Base-by-base conservation (phyloP, 1,140 invertebrate species). In the Plodia interpunctella region DNA sequence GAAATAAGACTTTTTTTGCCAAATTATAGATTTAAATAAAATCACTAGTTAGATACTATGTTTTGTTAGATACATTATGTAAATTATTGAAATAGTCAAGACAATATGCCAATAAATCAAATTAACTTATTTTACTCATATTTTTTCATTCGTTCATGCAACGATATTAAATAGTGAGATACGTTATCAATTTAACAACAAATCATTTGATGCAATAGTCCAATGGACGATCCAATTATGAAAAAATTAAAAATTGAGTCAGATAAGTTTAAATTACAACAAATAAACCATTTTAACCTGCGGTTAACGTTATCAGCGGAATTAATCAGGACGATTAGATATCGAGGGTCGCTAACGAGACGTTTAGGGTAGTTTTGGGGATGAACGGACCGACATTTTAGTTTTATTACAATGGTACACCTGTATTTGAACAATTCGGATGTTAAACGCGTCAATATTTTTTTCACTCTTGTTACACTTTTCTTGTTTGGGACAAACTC, bases 281-380 rank as follows among this genome's bases (percentile, higher is more conserved):
- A 44, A 44, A 44, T 44, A 44, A 44, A 44, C 13, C 38, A 44
- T 44, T 44, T 44, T 44, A 44, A 44, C 5, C 38, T 17, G 38
- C 38, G 38, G 38, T 44, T 44, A 44, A n/a, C n/a, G 38, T 44
- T 44, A 44, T 44, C 38, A 44, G n/a, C n/a, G 0, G 38, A 44
- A 44, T 44, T 44, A 44, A 44, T 44, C 38, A 44, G 38, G n/a
- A 17, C 38, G 38, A 44, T 44, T 44, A 44, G 38, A 44, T n/a
- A 44, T 11, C 2, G 15, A 17, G 38, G 38, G 38, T 44, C 38
- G 15, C 32, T 44, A 44, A 44, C 38, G 38, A 44, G 30, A 10
- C 30, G 30, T 32, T 32, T 32, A 32, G 38, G 38, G 38, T 44
- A 17, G 38, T 44, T 44, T 44, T 44, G 15, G 38, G 38, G 38